Evolutionary conservation across 2,113 vertebrate species (phyloP).

Genomic region (Nyctibius bracteatus): DNA sequence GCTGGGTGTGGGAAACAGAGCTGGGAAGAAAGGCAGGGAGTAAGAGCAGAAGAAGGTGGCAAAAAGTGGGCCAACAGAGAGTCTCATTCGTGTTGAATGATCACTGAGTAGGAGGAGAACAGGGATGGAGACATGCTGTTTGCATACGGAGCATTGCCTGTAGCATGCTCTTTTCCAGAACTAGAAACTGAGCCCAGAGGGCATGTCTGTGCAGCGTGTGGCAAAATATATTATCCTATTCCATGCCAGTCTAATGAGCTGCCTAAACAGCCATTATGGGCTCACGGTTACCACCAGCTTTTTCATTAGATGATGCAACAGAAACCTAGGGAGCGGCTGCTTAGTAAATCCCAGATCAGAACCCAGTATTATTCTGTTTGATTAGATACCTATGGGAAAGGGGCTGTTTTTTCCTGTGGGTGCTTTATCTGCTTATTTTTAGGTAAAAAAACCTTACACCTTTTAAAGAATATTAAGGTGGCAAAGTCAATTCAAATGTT

Average conservation of each 20-base stretch:
- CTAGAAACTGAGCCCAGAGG: neutral
- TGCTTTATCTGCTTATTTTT: neutral
- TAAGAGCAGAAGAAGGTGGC: neutral
- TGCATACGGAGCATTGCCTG: neutral
- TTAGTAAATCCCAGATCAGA: neutral
- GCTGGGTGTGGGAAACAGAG: neutral
- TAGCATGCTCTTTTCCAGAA: neutral
- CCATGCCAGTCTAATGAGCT: neutral
- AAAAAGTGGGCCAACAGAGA: neutral
- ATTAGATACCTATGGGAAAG: neutral
- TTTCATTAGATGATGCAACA: neutral
- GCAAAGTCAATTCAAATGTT: neutral
- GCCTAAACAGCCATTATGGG: neutral
- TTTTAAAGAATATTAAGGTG: neutral
- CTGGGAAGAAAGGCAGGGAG: neutral
- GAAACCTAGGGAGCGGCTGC: neutral
- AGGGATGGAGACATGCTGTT: neutral
- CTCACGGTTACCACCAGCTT: neutral
- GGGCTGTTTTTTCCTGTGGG: neutral
- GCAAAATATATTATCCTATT: neutral
- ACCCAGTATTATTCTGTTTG: neutral
- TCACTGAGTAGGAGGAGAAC: neutral
- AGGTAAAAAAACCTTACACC: neutral
- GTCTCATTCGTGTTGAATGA: neutral
- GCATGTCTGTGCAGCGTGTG: accelerated